Conservation (phyloP, 1,140 invertebrate genomes). For the Holcopasites calliopsidis region DNA sequence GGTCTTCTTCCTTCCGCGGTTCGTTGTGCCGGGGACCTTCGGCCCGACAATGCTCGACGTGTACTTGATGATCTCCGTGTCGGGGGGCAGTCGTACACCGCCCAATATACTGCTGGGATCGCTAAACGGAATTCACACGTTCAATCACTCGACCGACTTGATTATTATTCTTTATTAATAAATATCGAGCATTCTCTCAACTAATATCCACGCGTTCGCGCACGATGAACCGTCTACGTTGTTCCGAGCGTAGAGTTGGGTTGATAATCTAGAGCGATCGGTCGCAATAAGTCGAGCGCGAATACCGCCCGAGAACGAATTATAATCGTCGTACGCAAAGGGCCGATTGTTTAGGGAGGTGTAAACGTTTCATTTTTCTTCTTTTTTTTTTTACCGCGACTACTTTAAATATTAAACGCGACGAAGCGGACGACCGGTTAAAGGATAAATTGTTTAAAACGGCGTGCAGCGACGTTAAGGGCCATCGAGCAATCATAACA, state of each 20-base stretch:
- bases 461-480: slow-evolving; percentile 24
- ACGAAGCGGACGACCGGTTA: background rate
- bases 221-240: no score
- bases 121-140: slow-evolving; percentile 73
- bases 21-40: slow-evolving; percentile 89
- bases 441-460: slow-evolving; percentile 40
- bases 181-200: background rate
- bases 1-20: slow-evolving; percentile 91
- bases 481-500: slow-evolving; percentile 41
- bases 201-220: no score
- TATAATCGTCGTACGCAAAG: background rate
- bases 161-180: background rate
- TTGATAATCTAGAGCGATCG: no score
- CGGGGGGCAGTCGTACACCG: slow-evolving; percentile 89
- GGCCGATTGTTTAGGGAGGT: background rate
- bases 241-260: no score
- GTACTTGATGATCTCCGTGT: slow-evolving; percentile 94
- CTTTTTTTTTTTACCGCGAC: background rate
- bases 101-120: slow-evolving; percentile 89
- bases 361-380: no score
- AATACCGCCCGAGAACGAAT: no score
- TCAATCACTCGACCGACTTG: background rate
- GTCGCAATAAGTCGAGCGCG: no score
- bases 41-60: slow-evolving; percentile 91
- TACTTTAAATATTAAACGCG: slow-evolving; percentile 12